Base-by-base conservation (phyloP, 2,113 vertebrate species). In the Pterophyllum scalare region DNA sequence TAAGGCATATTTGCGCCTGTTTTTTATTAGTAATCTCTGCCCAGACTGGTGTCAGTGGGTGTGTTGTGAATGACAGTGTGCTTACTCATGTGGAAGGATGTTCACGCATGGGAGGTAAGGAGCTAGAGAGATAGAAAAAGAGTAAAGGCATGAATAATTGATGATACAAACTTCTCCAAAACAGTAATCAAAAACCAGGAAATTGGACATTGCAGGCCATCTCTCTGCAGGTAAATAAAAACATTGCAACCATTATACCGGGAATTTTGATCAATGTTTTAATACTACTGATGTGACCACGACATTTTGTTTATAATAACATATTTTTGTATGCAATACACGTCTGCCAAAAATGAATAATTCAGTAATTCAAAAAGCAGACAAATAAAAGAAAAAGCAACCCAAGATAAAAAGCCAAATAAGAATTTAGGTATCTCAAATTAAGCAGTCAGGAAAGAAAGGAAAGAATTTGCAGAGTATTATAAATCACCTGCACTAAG, bases 71-170 rank as follows among this genome's bases (percentile, higher is more conserved):
- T 94, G 93, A 91, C 90, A 94, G 89, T 59, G 20, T 88, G 89
- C 88, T 92, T 89, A 89, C 83, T 94, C 91, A 89, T 84, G 91
- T 89, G 89, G 78, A 90, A 89, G 85, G 83, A 87, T 88, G 91
- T 84, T 92, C 89, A 93, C 77, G 81, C 85, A 91, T 90, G 82
- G 84, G 43, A 84, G 76, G 86, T 65, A 81, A 56, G 75, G 76
- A 88, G 79, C 59, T 81, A 88, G 85, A 49, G 74, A 83, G 61
- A 77, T 57, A 58, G 59, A 77, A 60, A 24, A 64, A 80, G 79
- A 77, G 82, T 56, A 67, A 85, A 77, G 62, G 72, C 56, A 92
- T 92, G 84, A 94, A 94, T 93, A 90, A 92, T 92, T 90, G 58
- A 94, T 91, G 88, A 82, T 33, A 65, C 67, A 89, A 92, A 90